Percentiles rank a stretch among this genome's conserved stretches.
Evolutionary conservation across 1,140 invertebrate species (phyloP).

Genomic region (Drosophila eugracilis): DNA sequence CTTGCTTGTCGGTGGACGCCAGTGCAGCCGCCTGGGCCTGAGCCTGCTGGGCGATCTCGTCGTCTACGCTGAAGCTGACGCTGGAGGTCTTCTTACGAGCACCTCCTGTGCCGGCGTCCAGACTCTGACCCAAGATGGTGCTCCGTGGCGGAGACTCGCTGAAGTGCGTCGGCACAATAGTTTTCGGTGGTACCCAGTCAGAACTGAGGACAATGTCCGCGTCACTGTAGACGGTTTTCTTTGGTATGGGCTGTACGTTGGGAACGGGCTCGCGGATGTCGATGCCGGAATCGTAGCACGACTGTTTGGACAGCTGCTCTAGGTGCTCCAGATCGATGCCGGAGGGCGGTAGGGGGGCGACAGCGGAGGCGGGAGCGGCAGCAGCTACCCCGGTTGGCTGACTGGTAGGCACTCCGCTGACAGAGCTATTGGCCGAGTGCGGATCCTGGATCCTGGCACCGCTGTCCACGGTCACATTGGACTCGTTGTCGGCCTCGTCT

Average conservation of each 20-base stretch:
- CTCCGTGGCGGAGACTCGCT: constrained; percentile 85
- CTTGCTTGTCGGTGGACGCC: constrained; percentile 85
- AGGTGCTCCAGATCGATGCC: constrained; percentile 77
- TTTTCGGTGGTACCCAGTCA: constrained; percentile 93
- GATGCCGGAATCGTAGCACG: constrained; percentile 95
- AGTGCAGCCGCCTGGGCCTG: constrained; percentile 73
- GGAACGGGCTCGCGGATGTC: constrained; percentile 91
- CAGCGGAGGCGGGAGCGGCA: constrained; percentile 12
- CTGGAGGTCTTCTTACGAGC: constrained; percentile 89
- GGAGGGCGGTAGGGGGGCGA: constrained; percentile 49
- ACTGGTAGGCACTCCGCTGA: constrained; percentile 46
- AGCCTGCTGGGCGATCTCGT: constrained; percentile 77
- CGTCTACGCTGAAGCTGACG: constrained; percentile 90
- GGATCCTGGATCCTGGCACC: constrained; percentile 74
- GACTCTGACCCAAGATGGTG: constrained; percentile 67
- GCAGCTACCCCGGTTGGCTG: constrained; percentile 18
- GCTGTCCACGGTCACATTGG: constrained; percentile 79
- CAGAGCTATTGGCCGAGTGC: constrained; percentile 72
- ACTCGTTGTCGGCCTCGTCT: constrained; percentile 83
- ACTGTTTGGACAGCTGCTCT: constrained; percentile 87
- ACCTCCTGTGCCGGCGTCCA: constrained; percentile 62
- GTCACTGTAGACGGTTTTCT: constrained; percentile 89
- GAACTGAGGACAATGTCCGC: constrained; percentile 93
- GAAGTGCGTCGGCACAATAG: constrained; percentile 88
- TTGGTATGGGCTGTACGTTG: constrained; percentile 85